phyloP scores from a whole-genome alignment of 2,113 vertebrate species.

The Albula glossodonta region DNA sequence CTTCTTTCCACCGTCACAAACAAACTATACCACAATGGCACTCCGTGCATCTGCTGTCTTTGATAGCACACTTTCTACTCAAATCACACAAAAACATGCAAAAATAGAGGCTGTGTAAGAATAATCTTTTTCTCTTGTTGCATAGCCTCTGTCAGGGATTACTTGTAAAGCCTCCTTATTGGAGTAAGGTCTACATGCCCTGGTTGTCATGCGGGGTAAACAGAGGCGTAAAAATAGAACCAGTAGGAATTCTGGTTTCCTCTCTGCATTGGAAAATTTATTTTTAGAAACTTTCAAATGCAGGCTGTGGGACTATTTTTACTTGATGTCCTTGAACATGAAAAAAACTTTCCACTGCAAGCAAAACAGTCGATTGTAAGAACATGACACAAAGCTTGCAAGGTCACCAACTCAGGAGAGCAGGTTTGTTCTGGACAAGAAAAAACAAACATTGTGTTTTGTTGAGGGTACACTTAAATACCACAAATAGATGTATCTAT shows the following conservation, averaged over 20 bases:
- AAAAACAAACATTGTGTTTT: not conserved
- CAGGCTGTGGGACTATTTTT: constrained; percentile 9
- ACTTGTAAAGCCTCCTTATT: not conserved
- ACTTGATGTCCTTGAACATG: not conserved
- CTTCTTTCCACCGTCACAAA: constrained; percentile 51
- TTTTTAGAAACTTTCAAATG: constrained; percentile 40
- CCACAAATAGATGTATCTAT: not conserved
- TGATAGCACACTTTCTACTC: constrained; percentile 37
- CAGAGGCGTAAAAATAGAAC: constrained; percentile 29
- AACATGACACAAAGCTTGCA: not conserved
- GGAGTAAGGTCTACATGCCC: constrained; percentile 14
- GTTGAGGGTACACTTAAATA: not conserved
- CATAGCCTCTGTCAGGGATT: not conserved
- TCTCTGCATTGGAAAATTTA: constrained; percentile 39
- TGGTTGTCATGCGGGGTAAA: constrained; percentile 34
- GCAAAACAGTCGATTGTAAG: not conserved
- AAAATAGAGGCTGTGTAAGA: not conserved
- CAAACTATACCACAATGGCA: constrained; percentile 62
- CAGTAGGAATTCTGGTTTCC: constrained; percentile 52
- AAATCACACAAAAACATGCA: constrained; percentile 30
- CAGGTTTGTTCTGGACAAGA: not conserved
- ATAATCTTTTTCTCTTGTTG: not conserved
- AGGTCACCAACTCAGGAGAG: not conserved
- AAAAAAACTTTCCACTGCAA: not conserved
- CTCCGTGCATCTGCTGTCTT: constrained; percentile 53